phyloP scores from a whole-genome alignment of 2,113 vertebrate genomes.

The Plectropomus leopardus region DNA sequence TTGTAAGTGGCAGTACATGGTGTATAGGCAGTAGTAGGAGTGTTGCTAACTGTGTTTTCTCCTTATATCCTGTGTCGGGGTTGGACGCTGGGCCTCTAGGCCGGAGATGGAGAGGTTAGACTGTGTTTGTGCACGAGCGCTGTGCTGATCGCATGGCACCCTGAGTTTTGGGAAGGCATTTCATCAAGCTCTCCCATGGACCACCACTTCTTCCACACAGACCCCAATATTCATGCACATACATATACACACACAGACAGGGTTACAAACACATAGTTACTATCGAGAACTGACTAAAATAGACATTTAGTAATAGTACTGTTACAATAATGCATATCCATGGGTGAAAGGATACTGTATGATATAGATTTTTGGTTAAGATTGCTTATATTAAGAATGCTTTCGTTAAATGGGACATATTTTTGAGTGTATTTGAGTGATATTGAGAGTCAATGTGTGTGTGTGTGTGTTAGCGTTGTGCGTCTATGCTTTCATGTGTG shows the following conservation, averaged over 20 bases:
- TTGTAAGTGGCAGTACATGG: constrained; percentile 29
- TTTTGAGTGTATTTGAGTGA: not conserved
- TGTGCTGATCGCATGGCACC: constrained; percentile 88
- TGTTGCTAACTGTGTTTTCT: constrained; percentile 84
- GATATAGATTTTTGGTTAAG: constrained; percentile 7
- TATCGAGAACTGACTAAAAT: not conserved
- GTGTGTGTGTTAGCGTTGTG: not conserved
- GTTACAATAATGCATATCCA: not conserved
- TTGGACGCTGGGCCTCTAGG: constrained; percentile 85
- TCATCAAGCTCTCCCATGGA: constrained; percentile 78
- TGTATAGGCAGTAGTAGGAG: constrained; percentile 45
- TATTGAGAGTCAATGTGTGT: not conserved
- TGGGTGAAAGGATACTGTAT: not conserved
- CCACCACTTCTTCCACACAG: constrained; percentile 53
- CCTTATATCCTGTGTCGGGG: constrained; percentile 83
- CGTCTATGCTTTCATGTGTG: constrained; percentile 49
- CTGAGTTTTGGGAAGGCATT: constrained; percentile 71
- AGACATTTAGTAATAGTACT: not conserved
- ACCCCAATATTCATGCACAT: constrained; percentile 42
- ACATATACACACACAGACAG: constrained; percentile 14
- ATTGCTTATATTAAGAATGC: not conserved
- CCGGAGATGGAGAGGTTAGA: constrained; percentile 89
- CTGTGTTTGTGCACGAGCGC: constrained; percentile 86
- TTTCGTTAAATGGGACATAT: not conserved
- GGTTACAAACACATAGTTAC: not conserved